These are phyloP conservation scores for Rhodophaea formosa DNA, from an alignment of 2,888 invertebrate genomes.

Conservation along the genomic window DNA sequence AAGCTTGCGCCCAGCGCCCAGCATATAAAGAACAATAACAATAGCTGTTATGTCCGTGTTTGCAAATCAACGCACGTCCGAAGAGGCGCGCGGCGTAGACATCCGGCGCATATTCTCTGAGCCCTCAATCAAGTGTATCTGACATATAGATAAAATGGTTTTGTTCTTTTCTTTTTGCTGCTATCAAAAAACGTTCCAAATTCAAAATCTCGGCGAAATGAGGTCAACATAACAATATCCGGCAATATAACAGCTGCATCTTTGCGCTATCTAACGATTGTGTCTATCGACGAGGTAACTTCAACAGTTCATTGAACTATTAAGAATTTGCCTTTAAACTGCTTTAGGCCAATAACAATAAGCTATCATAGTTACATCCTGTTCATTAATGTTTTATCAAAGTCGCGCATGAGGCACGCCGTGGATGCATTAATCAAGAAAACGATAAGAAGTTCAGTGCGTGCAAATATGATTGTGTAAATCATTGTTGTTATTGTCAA, in stretches of 20 bases:
- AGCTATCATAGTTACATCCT: slow-evolving; percentile 36
- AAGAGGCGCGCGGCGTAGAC: slow-evolving; percentile 38
- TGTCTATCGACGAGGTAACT: neutral
- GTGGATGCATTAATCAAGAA: slow-evolving; percentile 66
- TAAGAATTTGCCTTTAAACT: neutral
- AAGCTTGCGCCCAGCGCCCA: neutral
- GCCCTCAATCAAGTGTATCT: slow-evolving; percentile 27
- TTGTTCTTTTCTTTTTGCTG: slow-evolving; percentile 2
- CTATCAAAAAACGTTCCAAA: neutral
- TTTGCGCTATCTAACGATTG: slow-evolving; percentile 6
- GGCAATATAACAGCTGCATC: neutral
- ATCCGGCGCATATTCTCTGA: slow-evolving; percentile 48
- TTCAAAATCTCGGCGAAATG: neutral
- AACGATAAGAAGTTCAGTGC: slow-evolving; percentile 61
- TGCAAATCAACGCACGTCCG: slow-evolving; percentile 48
- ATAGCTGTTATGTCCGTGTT: slow-evolving; percentile 28
- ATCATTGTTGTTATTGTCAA: slow-evolving; percentile 54
- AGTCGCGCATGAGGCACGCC: slow-evolving; percentile 52
- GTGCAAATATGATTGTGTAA: slow-evolving; percentile 62
- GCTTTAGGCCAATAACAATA: slow-evolving; percentile 3
- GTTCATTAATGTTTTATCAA: slow-evolving; percentile 53
- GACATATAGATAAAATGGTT: slow-evolving; percentile 17
- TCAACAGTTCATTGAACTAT: neutral
- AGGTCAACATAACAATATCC: slow-evolving; percentile 1
- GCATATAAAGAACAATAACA: slow-evolving; percentile 21